Evolutionary conservation across 1,140 invertebrate species (phyloP).

Genomic region (Phymastichus coffea): DNA sequence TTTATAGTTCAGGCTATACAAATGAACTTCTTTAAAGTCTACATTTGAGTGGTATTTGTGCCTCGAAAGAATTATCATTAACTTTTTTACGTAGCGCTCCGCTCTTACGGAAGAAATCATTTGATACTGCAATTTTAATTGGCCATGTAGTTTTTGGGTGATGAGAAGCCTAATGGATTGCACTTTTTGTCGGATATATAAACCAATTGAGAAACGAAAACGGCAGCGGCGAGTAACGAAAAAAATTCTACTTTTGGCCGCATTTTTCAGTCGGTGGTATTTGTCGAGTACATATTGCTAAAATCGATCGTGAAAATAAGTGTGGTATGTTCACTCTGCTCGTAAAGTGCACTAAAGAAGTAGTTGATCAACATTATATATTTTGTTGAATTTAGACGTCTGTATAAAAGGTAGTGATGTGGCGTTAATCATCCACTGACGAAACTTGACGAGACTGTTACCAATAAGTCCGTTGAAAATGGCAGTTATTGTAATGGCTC

Average conservation of each 20-base stretch:
- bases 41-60: no score
- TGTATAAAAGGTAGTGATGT: slow-evolving; percentile 14
- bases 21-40: no score
- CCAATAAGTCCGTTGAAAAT: background rate
- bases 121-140: no score
- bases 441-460: slow-evolving; percentile 7
- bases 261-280: background rate
- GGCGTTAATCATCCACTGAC: background rate
- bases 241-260: background rate
- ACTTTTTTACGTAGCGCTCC: no score
- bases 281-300: no score
- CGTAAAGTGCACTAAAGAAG: slow-evolving; percentile 3
- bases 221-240: background rate
- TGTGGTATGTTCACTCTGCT: slow-evolving; percentile 5
- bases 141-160: no score
- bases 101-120: no score
- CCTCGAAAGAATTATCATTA: no score
- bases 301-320: slow-evolving; percentile 1
- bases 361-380: background rate
- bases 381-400: background rate
- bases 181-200: slow-evolving; percentile 33
- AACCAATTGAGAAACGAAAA: slow-evolving; percentile 1
- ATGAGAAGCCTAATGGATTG: slow-evolving; percentile 33
- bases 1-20: no score
- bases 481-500: slow-evolving; percentile 8